phyloP scores from a whole-genome alignment of 30 jellyfish, hydroid and myxozoan genomes.

The Chrysaora quinquecirrha region DNA sequence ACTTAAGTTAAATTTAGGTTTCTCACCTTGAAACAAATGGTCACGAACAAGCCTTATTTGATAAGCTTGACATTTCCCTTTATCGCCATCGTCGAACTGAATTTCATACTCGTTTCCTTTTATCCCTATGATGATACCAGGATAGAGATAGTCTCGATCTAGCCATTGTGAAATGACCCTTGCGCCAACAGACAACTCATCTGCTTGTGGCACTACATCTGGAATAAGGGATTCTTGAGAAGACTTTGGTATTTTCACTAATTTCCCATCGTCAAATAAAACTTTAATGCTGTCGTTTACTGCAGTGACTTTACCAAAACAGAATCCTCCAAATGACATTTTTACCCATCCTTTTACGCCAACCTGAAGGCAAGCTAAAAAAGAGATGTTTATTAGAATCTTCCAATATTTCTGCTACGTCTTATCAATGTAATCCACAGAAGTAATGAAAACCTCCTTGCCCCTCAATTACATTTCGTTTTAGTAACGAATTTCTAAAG shows the following conservation, averaged over 20 bases:
- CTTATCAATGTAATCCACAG: no score
- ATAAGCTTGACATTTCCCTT: constrained; percentile 78
- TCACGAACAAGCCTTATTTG: constrained; percentile 84
- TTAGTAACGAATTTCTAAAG: no score
- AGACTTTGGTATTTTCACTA: constrained; percentile 28
- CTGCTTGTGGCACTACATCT: constrained; percentile 79
- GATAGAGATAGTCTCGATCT: constrained; percentile 80
- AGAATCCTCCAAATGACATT: constrained; percentile 82
- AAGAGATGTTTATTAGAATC: no score
- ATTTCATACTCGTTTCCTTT: constrained; percentile 81
- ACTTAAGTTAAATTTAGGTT: no score
- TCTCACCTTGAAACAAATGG: constrained; percentile 60
- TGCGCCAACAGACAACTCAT: constrained; percentile 79
- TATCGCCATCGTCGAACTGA: constrained; percentile 95
- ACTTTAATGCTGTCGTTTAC: constrained; percentile 64
- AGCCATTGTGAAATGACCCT: constrained; percentile 94
- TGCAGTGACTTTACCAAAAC: constrained; percentile 77
- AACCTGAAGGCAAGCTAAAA: constrained; percentile 87
- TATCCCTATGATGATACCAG: constrained; percentile 83
- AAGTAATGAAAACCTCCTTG: no score
- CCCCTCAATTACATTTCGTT: no score
- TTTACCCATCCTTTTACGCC: constrained; percentile 97
- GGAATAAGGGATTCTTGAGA: constrained; percentile 72
- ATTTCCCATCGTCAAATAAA: constrained; percentile 70
- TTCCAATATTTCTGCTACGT: no score